Conservation (phyloP, 2,888 invertebrate species). For the Leistus spinibarbis region DNA sequence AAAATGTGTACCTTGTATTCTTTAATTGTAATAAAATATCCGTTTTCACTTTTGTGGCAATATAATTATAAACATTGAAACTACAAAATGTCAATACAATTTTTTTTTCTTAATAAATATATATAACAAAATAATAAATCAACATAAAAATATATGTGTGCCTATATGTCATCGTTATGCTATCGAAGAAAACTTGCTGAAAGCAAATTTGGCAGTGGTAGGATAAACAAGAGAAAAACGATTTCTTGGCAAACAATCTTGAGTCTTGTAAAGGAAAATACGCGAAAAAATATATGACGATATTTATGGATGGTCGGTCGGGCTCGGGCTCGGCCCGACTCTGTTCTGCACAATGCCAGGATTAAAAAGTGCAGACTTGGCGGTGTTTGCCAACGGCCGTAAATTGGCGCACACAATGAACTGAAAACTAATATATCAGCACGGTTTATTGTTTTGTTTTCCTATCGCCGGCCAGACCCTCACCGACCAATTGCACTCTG, state of each 20-base stretch:
- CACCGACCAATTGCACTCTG: slow-evolving; percentile 48
- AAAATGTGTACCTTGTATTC: no score
- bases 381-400: slow-evolving; percentile 30
- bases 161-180: slow-evolving; percentile 12
- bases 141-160: not conserved
- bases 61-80: no score
- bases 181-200: slow-evolving; percentile 15
- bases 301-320: slow-evolving; percentile 18
- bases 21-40: no score
- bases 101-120: no score
- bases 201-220: not conserved
- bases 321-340: not conserved
- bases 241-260: slow-evolving; percentile 38
- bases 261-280: slow-evolving; percentile 25
- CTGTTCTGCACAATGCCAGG: slow-evolving; percentile 9
- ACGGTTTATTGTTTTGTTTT: slow-evolving; percentile 58
- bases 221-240: slow-evolving; percentile 4
- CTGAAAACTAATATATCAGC: slow-evolving; percentile 55
- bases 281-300: slow-evolving; percentile 17
- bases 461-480: slow-evolving; percentile 37
- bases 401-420: slow-evolving; percentile 52
- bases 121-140: not conserved
- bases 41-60: no score
- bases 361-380: slow-evolving; percentile 37
- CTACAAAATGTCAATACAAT: no score